Conservation (phyloP, 2,113 vertebrate genomes). For the Ondatra zibethicus region DNA sequence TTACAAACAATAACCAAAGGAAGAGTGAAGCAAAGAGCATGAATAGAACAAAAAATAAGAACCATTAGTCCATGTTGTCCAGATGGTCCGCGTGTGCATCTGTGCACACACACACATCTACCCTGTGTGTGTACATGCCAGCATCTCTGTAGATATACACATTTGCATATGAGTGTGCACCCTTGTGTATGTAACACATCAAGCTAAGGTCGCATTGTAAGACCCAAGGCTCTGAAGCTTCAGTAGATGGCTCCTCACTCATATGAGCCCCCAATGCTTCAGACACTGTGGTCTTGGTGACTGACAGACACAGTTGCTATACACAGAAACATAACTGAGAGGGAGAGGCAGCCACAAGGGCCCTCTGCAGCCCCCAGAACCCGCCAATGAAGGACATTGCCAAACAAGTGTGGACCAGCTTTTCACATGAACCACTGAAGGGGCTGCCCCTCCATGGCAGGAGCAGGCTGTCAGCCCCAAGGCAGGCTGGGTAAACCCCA, state of each 20-base stretch:
- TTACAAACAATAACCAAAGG: not conserved
- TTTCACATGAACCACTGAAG: not conserved
- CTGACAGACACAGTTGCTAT: not conserved
- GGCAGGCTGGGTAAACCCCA: not conserved
- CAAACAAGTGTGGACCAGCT: no score
- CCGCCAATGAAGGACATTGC: not conserved
- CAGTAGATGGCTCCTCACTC: no score
- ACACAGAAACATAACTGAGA: not conserved
- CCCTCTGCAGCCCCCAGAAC: not conserved
- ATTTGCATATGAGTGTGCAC: not conserved
- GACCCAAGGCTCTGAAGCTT: not conserved
- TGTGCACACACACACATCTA: no score
- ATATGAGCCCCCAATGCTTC: not conserved
- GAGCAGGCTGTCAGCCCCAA: not conserved
- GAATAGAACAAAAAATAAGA: not conserved
- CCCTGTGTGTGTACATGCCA: not conserved
- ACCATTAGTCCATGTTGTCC: not conserved
- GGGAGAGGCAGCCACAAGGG: not conserved
- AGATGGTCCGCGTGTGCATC: not conserved
- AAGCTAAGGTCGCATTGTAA: not conserved
- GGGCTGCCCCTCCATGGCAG: not conserved
- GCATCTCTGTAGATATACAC: not conserved
- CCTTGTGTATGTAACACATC: not conserved
- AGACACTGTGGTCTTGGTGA: not conserved
- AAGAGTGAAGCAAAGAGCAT: not conserved